phyloP scores from a whole-genome alignment of 92 coral and sea anemone species.

The Meandrina meandrites region DNA sequence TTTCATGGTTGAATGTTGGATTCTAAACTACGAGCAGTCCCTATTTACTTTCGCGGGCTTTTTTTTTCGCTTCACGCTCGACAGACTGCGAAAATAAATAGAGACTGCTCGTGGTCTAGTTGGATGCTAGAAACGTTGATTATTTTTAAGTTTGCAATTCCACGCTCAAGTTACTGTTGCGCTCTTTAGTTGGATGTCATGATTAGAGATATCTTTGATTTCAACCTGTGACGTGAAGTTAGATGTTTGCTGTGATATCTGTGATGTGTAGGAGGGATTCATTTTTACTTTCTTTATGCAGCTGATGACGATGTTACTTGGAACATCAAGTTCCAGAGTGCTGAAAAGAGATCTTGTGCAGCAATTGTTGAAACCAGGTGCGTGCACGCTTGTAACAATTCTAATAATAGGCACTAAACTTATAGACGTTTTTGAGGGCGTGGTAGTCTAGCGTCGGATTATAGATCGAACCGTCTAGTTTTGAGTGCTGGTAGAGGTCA shows the following conservation, averaged over 20 bases:
- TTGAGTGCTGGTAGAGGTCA: not conserved
- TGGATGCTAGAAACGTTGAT: too few relatives aligned
- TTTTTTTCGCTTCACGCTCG: too few relatives aligned
- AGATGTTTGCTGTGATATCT: not conserved
- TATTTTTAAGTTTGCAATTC: too few relatives aligned
- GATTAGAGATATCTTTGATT: not conserved
- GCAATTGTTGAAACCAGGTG: slow-evolving; percentile 88
- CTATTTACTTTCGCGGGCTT: too few relatives aligned
- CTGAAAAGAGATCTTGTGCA: slow-evolving; percentile 57
- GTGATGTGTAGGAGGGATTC: not conserved
- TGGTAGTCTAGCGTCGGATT: too few relatives aligned
- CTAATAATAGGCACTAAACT: not conserved
- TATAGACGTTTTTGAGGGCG: too few relatives aligned
- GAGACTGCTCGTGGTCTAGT: too few relatives aligned
- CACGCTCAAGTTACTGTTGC: not conserved
- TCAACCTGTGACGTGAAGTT: not conserved
- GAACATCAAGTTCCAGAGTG: slow-evolving; percentile 38
- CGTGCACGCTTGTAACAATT: not conserved
- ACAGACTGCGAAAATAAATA: too few relatives aligned
- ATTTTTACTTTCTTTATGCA: slow-evolving; percentile 16
- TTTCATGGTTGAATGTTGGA: not conserved
- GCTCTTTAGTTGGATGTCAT: not conserved
- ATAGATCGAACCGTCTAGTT: not conserved
- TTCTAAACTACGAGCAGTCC: too few relatives aligned
- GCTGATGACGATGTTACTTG: slow-evolving; percentile 82